Evolutionary conservation across 2,797 vertebrate genomes (phyloP), one percentile per base, ranked within the genome.

Genomic region (Ctenopoma multispine): DNA sequence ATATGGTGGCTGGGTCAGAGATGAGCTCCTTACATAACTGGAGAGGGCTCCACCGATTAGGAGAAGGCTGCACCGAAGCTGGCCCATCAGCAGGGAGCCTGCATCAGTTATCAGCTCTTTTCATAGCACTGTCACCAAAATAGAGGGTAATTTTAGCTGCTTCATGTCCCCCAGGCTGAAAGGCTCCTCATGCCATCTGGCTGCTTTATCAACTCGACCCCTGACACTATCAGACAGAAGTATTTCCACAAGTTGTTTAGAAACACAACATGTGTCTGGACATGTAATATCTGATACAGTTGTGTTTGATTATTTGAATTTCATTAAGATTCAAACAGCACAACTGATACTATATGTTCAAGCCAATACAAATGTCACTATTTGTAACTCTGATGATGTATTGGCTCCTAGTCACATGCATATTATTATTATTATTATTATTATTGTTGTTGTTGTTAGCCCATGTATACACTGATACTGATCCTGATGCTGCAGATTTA

Each of bases 1-100:
- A 75, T 65, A 76, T 67, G 69, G 68, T 67, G 66, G 68, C 61
- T 48, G 31, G 74, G 77, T 71, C 43, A 54, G 84, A 75, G 80
- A 90, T 89, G 78, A 92, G 87, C 89, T 82, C 82, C 85, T 93
- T 93, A 91, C 80, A 81, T 93, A 92, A 93, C 48, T 0, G 1
- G 57, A 76, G 72, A 63, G 67, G 68, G 72, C 73, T 79, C 60
- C 8, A 65, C 82, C 63, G 62, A 79, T 87, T 64, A 77, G 58
- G 77, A 87, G 31, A 69, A 89, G 74, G 76, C 75, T 77, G 75
- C 44, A 44, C 67, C 79, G 84, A 84, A 67, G 51, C 65, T n/a
- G 59, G 62, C 63, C 86, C 83, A 63, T 87, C 73, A 84, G 68
- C 76, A 76, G 70, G 66, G 76, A 46, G 81, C 60, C 66, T 82